phyloP scores from a whole-genome alignment of 2,113 vertebrate species.

The Geothlypis trichas region DNA sequence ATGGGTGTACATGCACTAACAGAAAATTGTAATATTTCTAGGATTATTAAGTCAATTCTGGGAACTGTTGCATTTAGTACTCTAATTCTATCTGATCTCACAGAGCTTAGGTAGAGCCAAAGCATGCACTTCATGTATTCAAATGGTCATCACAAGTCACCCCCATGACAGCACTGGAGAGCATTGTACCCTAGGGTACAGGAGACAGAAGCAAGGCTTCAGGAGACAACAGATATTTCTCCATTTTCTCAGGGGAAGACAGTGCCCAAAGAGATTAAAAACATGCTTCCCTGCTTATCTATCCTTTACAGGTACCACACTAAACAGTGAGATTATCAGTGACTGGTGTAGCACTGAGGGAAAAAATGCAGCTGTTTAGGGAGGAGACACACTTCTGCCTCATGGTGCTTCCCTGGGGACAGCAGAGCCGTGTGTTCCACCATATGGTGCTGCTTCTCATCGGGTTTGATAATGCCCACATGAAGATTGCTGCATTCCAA shows the following conservation, averaged over 20 bases:
- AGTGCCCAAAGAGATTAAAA: not conserved
- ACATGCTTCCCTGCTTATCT: not conserved
- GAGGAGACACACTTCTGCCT: not conserved
- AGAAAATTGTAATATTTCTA: not conserved
- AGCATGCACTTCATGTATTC: not conserved
- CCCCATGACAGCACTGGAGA: not conserved
- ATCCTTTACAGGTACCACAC: not conserved
- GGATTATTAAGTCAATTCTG: not conserved
- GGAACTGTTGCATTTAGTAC: not conserved
- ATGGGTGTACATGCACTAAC: fast-evolving
- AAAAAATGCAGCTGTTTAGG: not conserved
- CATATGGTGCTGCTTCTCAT: not conserved
- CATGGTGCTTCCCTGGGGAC: not conserved
- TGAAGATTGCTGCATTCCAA: not conserved
- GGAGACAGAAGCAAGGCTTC: not conserved
- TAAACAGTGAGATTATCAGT: not conserved
- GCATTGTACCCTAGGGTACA: fast-evolving
- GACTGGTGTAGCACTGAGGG: not conserved
- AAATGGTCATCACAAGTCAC: not conserved
- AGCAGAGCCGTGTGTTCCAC: not conserved
- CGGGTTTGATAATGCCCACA: not conserved
- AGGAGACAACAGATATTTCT: not conserved
- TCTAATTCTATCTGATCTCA: not conserved
- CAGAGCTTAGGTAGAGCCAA: not conserved
- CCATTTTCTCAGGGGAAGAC: not conserved